phyloP scores from a whole-genome alignment of 2,888 invertebrate species.

The Brassicogethes aeneus region DNA sequence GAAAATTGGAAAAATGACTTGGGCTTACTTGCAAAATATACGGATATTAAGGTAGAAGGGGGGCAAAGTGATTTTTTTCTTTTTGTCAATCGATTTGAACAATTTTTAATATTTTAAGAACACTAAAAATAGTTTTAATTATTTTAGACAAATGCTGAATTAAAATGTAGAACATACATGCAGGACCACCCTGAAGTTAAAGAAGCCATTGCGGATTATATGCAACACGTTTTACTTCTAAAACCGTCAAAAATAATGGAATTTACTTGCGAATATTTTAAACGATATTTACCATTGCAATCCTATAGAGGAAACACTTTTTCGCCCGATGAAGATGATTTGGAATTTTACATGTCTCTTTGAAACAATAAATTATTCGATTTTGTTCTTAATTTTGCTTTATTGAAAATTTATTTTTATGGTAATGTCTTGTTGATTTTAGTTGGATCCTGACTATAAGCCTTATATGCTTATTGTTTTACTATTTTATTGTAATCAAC shows the following conservation, averaged over 20 bases:
- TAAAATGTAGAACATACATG: conserved; percentile 49
- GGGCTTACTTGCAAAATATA: conserved; percentile 51
- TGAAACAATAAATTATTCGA: no score
- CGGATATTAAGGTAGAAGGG: conserved; percentile 49
- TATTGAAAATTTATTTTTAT: no score
- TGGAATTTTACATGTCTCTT: no score
- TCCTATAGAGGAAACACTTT: no score
- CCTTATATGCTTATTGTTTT: no score
- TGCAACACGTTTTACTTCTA: conserved; percentile 49
- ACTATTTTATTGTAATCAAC: no score
- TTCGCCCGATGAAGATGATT: no score
- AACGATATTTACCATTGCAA: conserved; percentile 15
- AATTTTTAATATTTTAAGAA: background rate
- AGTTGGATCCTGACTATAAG: no score
- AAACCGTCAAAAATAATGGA: conserved; percentile 48
- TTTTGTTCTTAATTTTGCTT: no score
- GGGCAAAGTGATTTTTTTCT: background rate
- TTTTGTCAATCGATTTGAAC: background rate
- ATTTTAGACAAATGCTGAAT: conserved; percentile 40
- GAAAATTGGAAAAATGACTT: conserved; percentile 50
- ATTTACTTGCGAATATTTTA: conserved; percentile 50
- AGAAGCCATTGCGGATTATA: conserved; percentile 50
- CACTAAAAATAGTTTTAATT: conserved; percentile 6
- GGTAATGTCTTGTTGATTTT: no score
- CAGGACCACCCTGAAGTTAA: conserved; percentile 49